A percentile compares a stretch with the other conserved stretches of the same genome.
Conservation (phyloP, 2,888 invertebrate species). For the Bembecia ichneumoniformis region DNA sequence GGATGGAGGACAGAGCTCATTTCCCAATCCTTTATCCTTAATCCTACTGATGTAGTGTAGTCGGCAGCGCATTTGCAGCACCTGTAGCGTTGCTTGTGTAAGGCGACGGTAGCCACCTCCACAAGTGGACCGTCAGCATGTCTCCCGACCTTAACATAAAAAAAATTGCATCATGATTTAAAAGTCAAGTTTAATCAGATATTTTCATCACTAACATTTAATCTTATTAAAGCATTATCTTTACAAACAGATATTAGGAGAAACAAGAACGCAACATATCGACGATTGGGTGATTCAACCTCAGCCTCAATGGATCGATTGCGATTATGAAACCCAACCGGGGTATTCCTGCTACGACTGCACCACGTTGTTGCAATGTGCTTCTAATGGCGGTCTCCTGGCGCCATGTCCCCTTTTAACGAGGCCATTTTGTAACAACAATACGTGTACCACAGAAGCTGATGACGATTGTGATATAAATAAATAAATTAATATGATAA, state of each 20-base stretch:
- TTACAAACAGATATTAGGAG: not conserved
- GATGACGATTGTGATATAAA: not conserved
- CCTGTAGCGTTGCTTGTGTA: no score
- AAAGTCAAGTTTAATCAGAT: no score
- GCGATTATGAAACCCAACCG: conserved; percentile 1
- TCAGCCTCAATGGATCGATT: conserved; percentile 1
- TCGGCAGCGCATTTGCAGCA: no score
- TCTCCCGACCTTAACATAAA: no score
- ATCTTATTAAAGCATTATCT: not conserved
- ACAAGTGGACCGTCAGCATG: no score
- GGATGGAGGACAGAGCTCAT: no score
- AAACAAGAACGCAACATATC: not conserved
- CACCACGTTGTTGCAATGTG: conserved; percentile 1
- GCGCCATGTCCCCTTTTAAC: conserved; percentile 1
- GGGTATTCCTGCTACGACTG: conserved; percentile 3
- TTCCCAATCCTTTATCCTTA: no score
- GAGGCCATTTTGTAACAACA: conserved; percentile 1
- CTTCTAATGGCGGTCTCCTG: conserved; percentile 1
- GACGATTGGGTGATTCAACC: conserved; percentile 3
- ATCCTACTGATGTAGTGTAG: no score
- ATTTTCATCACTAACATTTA: no score
- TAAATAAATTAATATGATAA: not conserved
- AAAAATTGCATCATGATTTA: no score
- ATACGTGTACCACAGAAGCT: not conserved
- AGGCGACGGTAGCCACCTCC: no score